Conservation (phyloP, 1,140 invertebrate genomes). For the Adoxophyes honmai region DNA sequence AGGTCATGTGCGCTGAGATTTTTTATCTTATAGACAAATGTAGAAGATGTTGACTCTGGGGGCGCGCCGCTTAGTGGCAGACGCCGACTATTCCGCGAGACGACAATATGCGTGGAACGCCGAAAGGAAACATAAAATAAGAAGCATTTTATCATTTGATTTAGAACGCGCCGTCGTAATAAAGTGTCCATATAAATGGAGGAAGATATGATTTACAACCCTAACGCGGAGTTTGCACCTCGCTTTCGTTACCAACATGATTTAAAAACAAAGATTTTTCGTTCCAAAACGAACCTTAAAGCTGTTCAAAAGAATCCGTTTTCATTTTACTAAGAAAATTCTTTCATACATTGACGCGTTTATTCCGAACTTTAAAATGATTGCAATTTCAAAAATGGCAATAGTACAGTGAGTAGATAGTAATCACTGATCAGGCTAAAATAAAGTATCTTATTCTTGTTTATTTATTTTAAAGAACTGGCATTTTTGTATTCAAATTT, state of each 20-base stretch:
- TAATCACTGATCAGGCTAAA: not conserved
- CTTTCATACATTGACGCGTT: slow-evolving; percentile 13
- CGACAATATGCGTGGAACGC: slow-evolving; percentile 52
- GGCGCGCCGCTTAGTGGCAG: slow-evolving; percentile 32
- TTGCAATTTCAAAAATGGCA: slow-evolving; percentile 13
- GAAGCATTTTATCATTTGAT: slow-evolving; percentile 73
- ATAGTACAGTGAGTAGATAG: not conserved
- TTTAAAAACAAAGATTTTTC: slow-evolving; percentile 34
- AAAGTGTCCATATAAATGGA: slow-evolving; percentile 72
- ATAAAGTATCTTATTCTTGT: too few species aligned
- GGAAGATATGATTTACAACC: slow-evolving; percentile 64
- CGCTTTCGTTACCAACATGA: slow-evolving; percentile 23
- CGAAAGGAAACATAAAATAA: slow-evolving; percentile 68
- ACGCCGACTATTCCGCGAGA: slow-evolving; percentile 25
- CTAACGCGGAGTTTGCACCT: slow-evolving; percentile 55
- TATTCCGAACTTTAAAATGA: slow-evolving; percentile 15
- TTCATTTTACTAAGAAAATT: not conserved
- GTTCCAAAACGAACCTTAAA: slow-evolving; percentile 4
- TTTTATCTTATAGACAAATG: slow-evolving; percentile 18
- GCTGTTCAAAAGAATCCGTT: not conserved
- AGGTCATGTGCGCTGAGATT: not conserved
- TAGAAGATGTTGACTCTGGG: slow-evolving; percentile 27
- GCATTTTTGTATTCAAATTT: too few species aligned
- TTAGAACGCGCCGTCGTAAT: slow-evolving; percentile 67
- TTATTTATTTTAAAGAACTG: too few species aligned